Percentiles rank a stretch among this genome's conserved stretches.
Conservation (phyloP, 2,888 invertebrate genomes). For the Chironomus riparius region DNA sequence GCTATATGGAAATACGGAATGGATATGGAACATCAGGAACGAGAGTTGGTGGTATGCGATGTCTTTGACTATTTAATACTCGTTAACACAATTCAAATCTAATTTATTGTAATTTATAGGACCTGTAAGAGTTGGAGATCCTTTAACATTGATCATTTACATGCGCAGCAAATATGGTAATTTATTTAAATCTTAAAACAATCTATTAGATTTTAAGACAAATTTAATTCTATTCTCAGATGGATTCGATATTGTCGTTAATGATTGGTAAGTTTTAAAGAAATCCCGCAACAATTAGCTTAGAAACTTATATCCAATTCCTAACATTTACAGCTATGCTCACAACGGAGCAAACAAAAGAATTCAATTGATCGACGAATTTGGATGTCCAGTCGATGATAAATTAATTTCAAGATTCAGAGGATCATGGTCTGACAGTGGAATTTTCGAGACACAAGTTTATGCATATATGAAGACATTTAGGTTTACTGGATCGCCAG, state of each 20-base stretch:
- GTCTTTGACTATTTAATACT: not conserved
- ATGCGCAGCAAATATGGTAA: constrained; percentile 91
- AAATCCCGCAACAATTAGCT: not conserved
- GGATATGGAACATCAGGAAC: constrained; percentile 83
- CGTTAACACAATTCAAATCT: not conserved
- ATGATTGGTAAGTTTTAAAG: constrained; percentile 56
- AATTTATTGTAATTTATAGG: constrained; percentile 41
- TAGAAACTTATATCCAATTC: not conserved
- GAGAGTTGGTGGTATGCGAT: constrained; percentile 50
- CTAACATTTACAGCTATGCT: constrained; percentile 49
- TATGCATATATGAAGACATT: constrained; percentile 89
- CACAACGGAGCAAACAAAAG: constrained; percentile 89
- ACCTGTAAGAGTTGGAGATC: constrained; percentile 86
- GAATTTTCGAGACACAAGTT: constrained; percentile 86
- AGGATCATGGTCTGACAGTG: constrained; percentile 86
- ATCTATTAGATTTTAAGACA: not conserved
- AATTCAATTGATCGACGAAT: constrained; percentile 85
- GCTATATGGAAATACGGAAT: constrained; percentile 90
- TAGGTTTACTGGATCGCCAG: constrained; percentile 86
- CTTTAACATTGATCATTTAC: constrained; percentile 82
- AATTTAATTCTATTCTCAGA: constrained; percentile 46
- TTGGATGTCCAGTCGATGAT: constrained; percentile 87
- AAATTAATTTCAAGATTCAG: constrained; percentile 85
- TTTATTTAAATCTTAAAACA: constrained; percentile 30
- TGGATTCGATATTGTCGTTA: constrained; percentile 90